Evolutionary conservation across 1,140 invertebrate species (phyloP).

Genomic region (Oedothorax gibbosus): DNA sequence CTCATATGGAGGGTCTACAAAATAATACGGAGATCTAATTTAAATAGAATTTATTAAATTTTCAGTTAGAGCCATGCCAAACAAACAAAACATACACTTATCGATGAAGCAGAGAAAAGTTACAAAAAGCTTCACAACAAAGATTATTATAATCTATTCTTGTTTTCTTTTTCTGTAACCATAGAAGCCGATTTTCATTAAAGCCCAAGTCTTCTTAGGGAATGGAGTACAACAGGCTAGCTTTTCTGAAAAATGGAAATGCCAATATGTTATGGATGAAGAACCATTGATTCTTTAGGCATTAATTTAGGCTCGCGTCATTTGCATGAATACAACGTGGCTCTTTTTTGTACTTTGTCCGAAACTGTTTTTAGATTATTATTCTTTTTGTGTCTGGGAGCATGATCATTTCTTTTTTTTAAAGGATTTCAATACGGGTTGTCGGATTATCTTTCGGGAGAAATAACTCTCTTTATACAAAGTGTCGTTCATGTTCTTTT

Average conservation of each 20-base stretch:
- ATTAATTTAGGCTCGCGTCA: slow-evolving; percentile 19
- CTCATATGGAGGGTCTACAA: no score
- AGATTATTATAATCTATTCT: no score
- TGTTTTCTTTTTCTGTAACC: slow-evolving; percentile 19
- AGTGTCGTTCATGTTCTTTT: background rate
- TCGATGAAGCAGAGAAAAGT: no score
- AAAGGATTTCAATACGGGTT: background rate
- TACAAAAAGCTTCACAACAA: no score
- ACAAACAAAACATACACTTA: no score
- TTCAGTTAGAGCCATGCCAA: no score
- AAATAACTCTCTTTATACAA: background rate
- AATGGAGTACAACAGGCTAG: background rate
- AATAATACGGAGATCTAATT: no score
- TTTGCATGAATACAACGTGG: slow-evolving; percentile 6
- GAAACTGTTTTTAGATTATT: background rate
- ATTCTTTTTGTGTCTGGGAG: slow-evolving; percentile 2
- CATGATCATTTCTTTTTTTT: background rate
- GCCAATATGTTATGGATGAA: background rate
- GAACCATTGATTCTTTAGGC: slow-evolving; percentile 14
- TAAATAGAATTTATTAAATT: no score
- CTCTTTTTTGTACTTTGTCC: background rate
- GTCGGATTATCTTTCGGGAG: background rate
- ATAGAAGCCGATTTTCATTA: slow-evolving; percentile 21
- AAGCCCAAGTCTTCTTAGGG: background rate
- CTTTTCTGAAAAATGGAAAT: slow-evolving; percentile 37